Evolutionary conservation across 1,140 invertebrate species (phyloP).

Genomic region (Musca vetustissima): DNA sequence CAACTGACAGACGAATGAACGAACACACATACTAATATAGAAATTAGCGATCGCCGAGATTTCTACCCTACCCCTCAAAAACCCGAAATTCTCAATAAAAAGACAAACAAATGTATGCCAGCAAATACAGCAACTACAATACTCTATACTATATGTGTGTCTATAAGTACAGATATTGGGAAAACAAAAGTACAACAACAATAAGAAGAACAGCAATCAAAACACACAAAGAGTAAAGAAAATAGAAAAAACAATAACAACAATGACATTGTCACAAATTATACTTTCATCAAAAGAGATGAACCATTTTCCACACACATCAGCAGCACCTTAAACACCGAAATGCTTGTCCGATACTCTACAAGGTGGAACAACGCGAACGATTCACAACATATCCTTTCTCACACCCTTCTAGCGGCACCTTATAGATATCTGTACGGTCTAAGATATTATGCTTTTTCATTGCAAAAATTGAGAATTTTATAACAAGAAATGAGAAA

Average conservation of each 20-base stretch:
- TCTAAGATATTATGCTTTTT: no score
- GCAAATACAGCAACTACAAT: not conserved
- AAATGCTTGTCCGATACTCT: not conserved
- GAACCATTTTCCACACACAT: constrained; percentile 24
- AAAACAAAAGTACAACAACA: not conserved
- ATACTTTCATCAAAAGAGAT: constrained; percentile 22
- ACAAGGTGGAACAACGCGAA: not conserved
- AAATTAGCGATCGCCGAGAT: no score
- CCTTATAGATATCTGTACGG: not conserved
- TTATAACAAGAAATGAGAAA: not conserved
- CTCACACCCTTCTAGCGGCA: not conserved
- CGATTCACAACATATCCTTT: not conserved
- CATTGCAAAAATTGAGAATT: not conserved
- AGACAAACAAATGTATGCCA: constrained; percentile 1
- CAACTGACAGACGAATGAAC: no score
- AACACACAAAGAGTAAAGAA: not conserved
- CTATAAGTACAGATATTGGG: no score
- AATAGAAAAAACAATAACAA: not conserved
- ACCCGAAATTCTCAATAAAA: no score
- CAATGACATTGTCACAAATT: constrained; percentile 29
- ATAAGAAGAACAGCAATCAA: constrained; percentile 1
- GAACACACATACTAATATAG: no score
- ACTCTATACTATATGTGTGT: not conserved
- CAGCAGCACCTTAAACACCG: not conserved
- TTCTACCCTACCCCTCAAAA: no score